A percentile compares a stretch with the other conserved stretches of the same genome.
phyloP scores from a whole-genome alignment of 2,113 vertebrate species.

The Mohoua ochrocephala region DNA sequence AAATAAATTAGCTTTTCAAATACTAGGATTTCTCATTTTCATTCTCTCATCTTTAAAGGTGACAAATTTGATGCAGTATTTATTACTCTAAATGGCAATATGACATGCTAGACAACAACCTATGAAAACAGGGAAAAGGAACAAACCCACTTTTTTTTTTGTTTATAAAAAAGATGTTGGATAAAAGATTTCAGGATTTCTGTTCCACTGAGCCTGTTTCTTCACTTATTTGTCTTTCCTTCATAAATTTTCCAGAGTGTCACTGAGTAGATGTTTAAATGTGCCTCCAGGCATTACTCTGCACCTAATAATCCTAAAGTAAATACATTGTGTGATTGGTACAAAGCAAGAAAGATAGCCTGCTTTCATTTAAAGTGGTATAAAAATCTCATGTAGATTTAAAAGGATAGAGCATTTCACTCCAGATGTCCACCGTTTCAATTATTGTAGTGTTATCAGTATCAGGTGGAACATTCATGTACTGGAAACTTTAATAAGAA shows the following conservation, averaged over 20 bases:
- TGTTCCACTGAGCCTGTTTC: background rate
- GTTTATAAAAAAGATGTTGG: rapidly evolving
- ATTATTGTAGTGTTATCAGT: background rate
- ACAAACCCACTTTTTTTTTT: background rate
- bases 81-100: background rate
- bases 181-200: background rate
- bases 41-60: background rate
- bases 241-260: background rate
- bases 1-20: background rate
- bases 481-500: background rate
- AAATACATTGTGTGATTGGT: background rate
- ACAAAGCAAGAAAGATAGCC: background rate
- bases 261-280: background rate
- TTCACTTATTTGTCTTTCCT: background rate
- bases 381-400: background rate
- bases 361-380: background rate
- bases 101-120: background rate
- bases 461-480: background rate
- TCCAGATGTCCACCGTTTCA: background rate
- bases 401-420: background rate
- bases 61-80: background rate
- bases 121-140: background rate
- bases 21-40: background rate
- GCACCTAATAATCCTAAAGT: background rate
- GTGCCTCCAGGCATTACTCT: background rate